phyloP scores from a whole-genome alignment of 2,113 vertebrate genomes.

The Gymnogyps californianus region DNA sequence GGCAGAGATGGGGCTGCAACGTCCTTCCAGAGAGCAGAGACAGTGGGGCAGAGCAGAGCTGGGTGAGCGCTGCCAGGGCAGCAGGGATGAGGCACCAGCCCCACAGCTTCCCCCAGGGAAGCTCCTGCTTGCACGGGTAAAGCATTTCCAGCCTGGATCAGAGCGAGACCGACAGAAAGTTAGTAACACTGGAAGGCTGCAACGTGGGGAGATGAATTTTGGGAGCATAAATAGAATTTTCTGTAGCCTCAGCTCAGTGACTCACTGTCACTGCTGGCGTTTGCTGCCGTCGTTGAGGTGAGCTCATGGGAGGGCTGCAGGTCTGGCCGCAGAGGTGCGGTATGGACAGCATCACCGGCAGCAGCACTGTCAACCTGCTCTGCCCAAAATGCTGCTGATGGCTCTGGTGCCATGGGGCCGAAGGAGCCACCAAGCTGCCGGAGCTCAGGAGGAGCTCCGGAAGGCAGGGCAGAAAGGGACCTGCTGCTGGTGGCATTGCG shows the following conservation, averaged over 20 bases:
- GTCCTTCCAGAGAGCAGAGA: not conserved
- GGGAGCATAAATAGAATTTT: conserved; percentile 5
- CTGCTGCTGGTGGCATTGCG: not conserved
- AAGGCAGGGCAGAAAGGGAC: not conserved
- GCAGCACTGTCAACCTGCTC: not conserved
- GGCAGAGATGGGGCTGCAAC: not conserved
- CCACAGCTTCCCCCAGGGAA: not conserved
- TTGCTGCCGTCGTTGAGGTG: not conserved
- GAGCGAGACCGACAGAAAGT: not conserved
- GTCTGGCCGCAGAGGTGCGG: not conserved
- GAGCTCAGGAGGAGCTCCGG: not conserved
- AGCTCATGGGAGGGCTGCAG: not conserved
- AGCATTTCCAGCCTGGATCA: not conserved
- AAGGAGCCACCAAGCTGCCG: fast-evolving
- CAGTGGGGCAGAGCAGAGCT: not conserved
- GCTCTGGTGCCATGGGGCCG: not conserved
- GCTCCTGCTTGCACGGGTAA: not conserved
- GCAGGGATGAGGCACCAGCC: fast-evolving
- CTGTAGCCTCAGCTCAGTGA: not conserved
- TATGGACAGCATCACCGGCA: not conserved
- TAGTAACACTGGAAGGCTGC: not conserved
- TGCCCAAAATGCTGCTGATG: not conserved
- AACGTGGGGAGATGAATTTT: not conserved
- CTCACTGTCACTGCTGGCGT: not conserved
- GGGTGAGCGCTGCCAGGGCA: not conserved